Base-by-base conservation (phyloP, 2,113 vertebrate species). In the Dasyornis broadbenti region DNA sequence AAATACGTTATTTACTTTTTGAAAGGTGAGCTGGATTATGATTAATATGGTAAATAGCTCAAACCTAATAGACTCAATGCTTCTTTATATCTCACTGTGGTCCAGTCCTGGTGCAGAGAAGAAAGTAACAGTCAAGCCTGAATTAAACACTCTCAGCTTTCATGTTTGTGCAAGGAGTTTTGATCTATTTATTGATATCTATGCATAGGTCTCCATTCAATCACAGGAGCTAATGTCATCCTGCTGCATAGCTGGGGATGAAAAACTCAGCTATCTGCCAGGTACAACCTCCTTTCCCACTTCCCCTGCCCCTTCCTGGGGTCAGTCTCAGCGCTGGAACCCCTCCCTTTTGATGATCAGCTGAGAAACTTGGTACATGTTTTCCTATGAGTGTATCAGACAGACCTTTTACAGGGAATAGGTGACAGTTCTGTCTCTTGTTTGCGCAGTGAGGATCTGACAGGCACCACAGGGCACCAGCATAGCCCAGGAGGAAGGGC, bases 1-100 rank as follows among this genome's bases (percentile, higher is more conserved):
- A 91, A 98, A 97, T 96, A 97, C 93, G 94, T 98, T 98, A 98
- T 98, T 98, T 98, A 96, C 97, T 97, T 96, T 98, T 83, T 97
- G 98, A 98, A 90, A 98, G 91, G 96, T 95, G 94, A 95, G 60
- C 92, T 90, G 96, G 92, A 98, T 98, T 97, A 98, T 98, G 98
- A 99, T 98, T 97, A 96, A 98, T 98, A 97, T 53, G 80, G 94
- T 96, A 95, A 95, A 90, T 82, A 93, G 78, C 77, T 84, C 90
- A 92, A 69, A 80, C 91, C 95, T 97, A 97, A 98, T 98, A 87
- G 88, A 95, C 83, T 66, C 66, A 53, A 95, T 97, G 73, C 61
- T 95, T 95, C 95, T 96, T 79, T 90, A 42, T 94, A 39, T 52
- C 70, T 90, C 66, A 42, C 65, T 82, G 42, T 82, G 53, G 89